Conservation (phyloP, 2,888 invertebrate species). For the Atrina japonica region DNA sequence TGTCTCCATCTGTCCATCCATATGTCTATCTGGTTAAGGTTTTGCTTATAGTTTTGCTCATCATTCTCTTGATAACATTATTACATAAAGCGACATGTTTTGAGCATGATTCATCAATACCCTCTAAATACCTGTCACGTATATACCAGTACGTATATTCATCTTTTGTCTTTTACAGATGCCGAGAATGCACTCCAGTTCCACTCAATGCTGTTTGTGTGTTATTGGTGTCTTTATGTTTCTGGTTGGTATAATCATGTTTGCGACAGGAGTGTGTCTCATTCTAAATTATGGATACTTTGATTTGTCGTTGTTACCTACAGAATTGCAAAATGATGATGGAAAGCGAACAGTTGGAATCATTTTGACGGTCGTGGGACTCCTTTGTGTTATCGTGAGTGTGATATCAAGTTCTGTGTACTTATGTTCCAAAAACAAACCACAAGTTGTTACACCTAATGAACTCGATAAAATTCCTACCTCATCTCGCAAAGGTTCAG, state of each 20-base stretch:
- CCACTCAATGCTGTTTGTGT: conserved; percentile 71
- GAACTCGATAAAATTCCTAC: conserved; percentile 48
- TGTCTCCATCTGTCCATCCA: too few species aligned
- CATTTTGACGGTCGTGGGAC: conserved; percentile 67
- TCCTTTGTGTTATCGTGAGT: conserved; percentile 62
- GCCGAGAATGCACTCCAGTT: conserved; percentile 68
- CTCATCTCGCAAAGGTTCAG: conserved; percentile 45
- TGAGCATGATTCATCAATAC: too few species aligned
- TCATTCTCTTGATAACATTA: too few species aligned
- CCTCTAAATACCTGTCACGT: too few species aligned
- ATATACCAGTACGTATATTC: too few species aligned
- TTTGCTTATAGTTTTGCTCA: too few species aligned
- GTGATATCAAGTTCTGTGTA: conserved; percentile 66
- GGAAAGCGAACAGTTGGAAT: conserved; percentile 73
- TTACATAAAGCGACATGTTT: too few species aligned
- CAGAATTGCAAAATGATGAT: conserved; percentile 68
- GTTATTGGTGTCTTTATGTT: conserved; percentile 70
- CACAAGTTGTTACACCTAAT: conserved; percentile 47
- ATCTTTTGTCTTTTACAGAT: conserved; percentile 61
- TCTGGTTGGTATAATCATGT: conserved; percentile 71
- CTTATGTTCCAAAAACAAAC: conserved; percentile 54
- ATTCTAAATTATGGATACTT: conserved; percentile 71
- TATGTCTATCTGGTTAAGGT: too few species aligned
- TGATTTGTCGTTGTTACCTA: conserved; percentile 67
- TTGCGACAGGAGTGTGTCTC: conserved; percentile 70